Base-by-base conservation (phyloP, 2,797 vertebrate genomes). In the Tenualosa thibaudeaui region DNA sequence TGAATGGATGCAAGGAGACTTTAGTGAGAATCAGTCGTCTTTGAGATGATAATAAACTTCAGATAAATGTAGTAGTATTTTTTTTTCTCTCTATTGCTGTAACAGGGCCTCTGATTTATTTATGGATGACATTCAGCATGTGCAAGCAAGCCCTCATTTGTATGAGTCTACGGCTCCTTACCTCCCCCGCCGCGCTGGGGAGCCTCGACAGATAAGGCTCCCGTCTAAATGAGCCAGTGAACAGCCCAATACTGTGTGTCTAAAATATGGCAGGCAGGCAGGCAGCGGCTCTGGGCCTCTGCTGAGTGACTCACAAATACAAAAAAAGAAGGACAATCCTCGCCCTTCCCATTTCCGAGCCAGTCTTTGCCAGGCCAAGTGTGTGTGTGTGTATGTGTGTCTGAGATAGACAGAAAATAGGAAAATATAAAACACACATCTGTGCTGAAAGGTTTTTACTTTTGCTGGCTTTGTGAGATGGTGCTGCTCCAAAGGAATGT, bases 361-460 rank as follows among this genome's bases (percentile, higher is more conserved):
- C 86, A 81, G 81, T 81, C 83, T 68, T 68, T 86, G 83, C 85
- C 68, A 84, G 75, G 84, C 51, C 84, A 81, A 82, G 26, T 31
- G 51, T 84, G 84, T 71, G 86, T 82, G 53, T n/a, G 81, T 46
- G 46, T 46, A 3, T 46, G 46, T 46, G 46, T 46, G 46, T 31
- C 1, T 31, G 31, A 31, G 31, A 31, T 31, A 31, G 31, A 31
- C 24, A 68, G 24, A 68, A 5, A 60, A 51, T 24, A 22, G 88
- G 62, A 78, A 89, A 88, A 84, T 89, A 91, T 90, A 91, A 91
- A 91, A 93, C 92, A 89, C 46, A 43, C 53, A 58, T 53, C 54
- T 37, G 3, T 53, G 37, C 40, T 49, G 82, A 56, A 22, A 54
- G 37, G 82, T 83, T 56, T 82, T 54, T 37, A 26, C 50, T 56